A percentile compares a stretch with the other conserved stretches of the same genome.
Evolutionary conservation across 2,113 vertebrate species (phyloP).

Genomic region (cattle (Bos taurus)): DNA sequence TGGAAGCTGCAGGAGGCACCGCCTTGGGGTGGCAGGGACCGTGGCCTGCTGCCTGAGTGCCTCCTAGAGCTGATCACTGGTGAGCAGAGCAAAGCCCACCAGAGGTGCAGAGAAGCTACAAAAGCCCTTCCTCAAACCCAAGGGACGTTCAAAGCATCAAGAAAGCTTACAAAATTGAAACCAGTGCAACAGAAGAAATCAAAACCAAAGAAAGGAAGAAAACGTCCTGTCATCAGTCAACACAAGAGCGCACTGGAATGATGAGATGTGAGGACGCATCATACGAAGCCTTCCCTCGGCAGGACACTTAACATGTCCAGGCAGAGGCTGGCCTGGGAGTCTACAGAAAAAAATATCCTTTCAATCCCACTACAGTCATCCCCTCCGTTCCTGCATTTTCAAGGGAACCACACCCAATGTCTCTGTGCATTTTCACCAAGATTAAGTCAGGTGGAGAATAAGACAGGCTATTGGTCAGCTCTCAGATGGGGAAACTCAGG

Average conservation of each 20-base stretch:
- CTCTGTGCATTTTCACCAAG: background rate
- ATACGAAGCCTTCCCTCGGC: accelerated
- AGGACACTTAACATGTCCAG: accelerated
- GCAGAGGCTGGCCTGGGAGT: background rate
- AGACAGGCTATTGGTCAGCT: background rate
- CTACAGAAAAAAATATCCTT: background rate
- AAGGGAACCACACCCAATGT: background rate
- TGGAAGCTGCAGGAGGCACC: accelerated
- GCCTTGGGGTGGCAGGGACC: background rate
- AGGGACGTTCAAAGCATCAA: background rate
- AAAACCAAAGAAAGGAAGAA: background rate
- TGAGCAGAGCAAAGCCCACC: background rate
- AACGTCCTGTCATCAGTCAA: background rate
- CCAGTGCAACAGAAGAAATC: background rate
- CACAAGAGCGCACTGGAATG: background rate
- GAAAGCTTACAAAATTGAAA: background rate
- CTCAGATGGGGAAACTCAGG: background rate
- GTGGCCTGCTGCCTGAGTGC: accelerated
- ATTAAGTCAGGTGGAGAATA: background rate
- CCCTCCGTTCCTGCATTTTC: background rate
- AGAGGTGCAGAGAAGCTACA: background rate
- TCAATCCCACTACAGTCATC: accelerated
- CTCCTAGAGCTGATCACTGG: background rate
- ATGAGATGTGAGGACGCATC: accelerated
- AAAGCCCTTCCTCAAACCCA: background rate